Evolutionary conservation across 2,888 invertebrate species (phyloP).

Genomic region (Melanotus villosus): DNA sequence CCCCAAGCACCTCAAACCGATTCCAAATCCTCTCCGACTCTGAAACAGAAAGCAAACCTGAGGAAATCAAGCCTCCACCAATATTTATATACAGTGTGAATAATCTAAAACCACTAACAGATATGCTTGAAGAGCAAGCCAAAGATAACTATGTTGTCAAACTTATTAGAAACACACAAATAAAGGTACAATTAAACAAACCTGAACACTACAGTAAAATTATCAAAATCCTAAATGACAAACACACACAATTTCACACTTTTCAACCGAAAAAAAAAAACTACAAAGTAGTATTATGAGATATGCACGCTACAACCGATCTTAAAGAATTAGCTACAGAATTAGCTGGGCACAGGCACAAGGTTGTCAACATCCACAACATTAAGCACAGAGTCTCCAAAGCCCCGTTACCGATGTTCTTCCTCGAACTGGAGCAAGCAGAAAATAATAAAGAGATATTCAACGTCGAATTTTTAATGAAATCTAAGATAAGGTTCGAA

Average conservation of each 20-base stretch:
- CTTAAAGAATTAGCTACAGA: too few species aligned
- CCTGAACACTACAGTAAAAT: neutral
- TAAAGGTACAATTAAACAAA: too few species aligned
- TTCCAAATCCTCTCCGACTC: too few species aligned
- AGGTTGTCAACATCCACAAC: neutral
- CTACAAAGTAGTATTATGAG: neutral
- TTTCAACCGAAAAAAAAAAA: slow-evolving; percentile 6
- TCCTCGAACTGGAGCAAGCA: neutral
- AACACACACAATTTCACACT: slow-evolving; percentile 20
- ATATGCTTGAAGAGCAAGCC: too few species aligned
- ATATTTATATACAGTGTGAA: too few species aligned
- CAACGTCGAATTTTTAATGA: slow-evolving; percentile 1
- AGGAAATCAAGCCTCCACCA: too few species aligned
- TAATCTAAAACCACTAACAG: too few species aligned
- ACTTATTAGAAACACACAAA: too few species aligned
- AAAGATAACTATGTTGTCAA: too few species aligned
- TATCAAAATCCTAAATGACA: slow-evolving; percentile 3
- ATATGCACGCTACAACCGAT: slow-evolving; percentile 1
- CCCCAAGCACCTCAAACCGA: too few species aligned
- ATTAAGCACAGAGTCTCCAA: slow-evolving; percentile 2
- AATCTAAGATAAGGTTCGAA: too few species aligned
- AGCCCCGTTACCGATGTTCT: slow-evolving; percentile 17
- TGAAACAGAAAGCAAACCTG: too few species aligned
- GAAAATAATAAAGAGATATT: slow-evolving; percentile 18
- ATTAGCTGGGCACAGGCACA: slow-evolving; percentile 1